Percentiles rank a stretch among this genome's conserved stretches.
These are phyloP conservation scores for Nemopilema nomurai DNA, from an alignment of 30 jellyfish, hydroid and myxozoan genomes.

Conservation along the genomic window DNA sequence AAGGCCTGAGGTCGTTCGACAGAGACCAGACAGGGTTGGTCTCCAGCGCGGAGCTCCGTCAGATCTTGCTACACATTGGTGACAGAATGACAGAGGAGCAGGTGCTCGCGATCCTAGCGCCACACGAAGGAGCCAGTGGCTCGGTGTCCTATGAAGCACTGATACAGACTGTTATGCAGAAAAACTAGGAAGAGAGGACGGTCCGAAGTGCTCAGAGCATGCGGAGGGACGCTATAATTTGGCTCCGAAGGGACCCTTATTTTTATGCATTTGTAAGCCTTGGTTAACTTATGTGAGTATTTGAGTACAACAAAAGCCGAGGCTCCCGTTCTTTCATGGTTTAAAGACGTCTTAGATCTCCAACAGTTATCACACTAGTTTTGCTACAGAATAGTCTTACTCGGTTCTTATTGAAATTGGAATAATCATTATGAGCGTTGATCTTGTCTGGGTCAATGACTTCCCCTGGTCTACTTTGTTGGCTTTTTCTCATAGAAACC, in stretches of 20 bases:
- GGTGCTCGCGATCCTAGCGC: slow-evolving; percentile 66
- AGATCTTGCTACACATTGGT: slow-evolving; percentile 74
- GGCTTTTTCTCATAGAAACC: too few species aligned
- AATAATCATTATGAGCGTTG: neutral
- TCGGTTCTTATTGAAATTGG: too few species aligned
- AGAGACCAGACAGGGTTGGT: slow-evolving; percentile 89
- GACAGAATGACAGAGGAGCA: slow-evolving; percentile 95
- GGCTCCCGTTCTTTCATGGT: neutral
- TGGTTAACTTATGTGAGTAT: neutral
- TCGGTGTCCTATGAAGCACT: slow-evolving; percentile 82
- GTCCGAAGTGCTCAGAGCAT: neutral
- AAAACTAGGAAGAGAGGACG: neutral
- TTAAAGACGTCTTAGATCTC: neutral
- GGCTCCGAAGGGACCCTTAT: too few species aligned
- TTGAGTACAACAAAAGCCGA: neutral
- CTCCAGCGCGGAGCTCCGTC: slow-evolving; percentile 90
- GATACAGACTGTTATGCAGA: slow-evolving; percentile 79
- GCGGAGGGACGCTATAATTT: too few species aligned
- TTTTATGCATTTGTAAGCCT: neutral
- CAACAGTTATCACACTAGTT: neutral
- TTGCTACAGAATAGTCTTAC: neutral
- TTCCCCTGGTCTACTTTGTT: too few species aligned
- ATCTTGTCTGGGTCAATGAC: neutral
- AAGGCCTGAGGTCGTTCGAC: slow-evolving; percentile 90
- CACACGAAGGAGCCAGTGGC: slow-evolving; percentile 92